Conservation (phyloP, 2,888 invertebrate genomes). For the Coenonympha glycerion region DNA sequence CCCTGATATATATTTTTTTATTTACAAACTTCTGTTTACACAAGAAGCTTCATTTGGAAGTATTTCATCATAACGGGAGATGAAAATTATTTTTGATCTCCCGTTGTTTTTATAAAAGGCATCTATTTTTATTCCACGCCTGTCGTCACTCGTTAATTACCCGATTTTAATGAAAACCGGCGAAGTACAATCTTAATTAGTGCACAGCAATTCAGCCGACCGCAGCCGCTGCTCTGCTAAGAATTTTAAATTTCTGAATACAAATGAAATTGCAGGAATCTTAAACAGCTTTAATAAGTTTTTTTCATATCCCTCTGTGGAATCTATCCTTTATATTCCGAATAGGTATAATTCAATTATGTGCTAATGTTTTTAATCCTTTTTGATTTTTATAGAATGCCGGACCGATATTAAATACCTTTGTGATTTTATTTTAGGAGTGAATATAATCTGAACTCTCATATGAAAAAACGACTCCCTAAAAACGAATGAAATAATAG, state of each 20-base stretch:
- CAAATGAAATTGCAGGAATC: conserved; percentile 20
- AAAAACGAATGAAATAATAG: too few species aligned
- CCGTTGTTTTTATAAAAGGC: too few species aligned
- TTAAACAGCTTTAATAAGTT: conserved; percentile 13
- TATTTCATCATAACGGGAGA: not conserved
- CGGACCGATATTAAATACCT: too few species aligned
- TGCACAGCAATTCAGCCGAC: conserved; percentile 10
- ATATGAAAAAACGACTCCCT: too few species aligned
- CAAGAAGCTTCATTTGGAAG: not conserved
- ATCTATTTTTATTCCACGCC: conserved; percentile 10
- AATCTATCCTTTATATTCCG: not conserved
- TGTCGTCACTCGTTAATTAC: conserved; percentile 13
- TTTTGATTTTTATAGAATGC: too few species aligned
- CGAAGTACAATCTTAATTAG: conserved; percentile 17
- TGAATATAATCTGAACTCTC: too few species aligned
- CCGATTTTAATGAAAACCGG: conserved; percentile 13
- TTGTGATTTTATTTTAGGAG: too few species aligned
- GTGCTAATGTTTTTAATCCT: too few species aligned
- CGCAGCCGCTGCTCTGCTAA: conserved; percentile 8
- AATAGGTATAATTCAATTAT: too few species aligned
- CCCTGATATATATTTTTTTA: too few species aligned
- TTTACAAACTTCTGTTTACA: too few species aligned
- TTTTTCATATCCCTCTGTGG: not conserved
- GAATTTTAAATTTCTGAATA: conserved; percentile 20
- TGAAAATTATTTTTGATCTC: too few species aligned